A percentile compares a stretch with the other conserved stretches of the same genome.
phyloP scores from a whole-genome alignment of 2,113 vertebrate species.

The Clarias batrachus region DNA sequence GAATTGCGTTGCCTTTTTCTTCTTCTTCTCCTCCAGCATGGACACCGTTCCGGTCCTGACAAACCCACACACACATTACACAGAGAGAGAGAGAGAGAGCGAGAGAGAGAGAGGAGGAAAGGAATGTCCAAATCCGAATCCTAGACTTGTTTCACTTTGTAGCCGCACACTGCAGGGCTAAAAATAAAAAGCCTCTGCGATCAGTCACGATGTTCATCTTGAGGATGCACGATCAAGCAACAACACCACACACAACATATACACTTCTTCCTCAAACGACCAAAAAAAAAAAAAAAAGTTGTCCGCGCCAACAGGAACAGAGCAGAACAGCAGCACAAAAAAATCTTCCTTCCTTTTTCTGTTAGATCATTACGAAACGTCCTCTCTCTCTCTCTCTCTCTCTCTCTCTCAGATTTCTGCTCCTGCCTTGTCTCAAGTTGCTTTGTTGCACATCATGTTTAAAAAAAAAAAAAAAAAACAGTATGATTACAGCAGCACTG shows the following conservation, averaged over 20 bases:
- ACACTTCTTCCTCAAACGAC: conserved; percentile 44
- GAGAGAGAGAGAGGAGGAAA: conserved; percentile 45
- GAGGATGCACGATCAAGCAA: conserved; percentile 23
- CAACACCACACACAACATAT: conserved; percentile 48
- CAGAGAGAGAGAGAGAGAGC: not conserved
- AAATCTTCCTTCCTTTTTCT: conserved; percentile 75
- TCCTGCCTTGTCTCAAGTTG: not conserved
- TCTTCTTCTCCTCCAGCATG: not conserved
- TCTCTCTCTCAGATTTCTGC: not conserved
- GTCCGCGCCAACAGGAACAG: conserved; percentile 66
- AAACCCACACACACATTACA: not conserved
- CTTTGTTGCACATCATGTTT: not conserved
- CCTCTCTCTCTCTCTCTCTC: conserved; percentile 46
- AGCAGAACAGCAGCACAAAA: conserved; percentile 55
- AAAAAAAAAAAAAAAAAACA: not conserved
- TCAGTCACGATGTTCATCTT: conserved; percentile 47
- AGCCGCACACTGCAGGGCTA: conserved; percentile 54
- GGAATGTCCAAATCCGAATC: conserved; percentile 66
- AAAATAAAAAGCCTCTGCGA: conserved; percentile 55
- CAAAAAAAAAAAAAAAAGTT: conserved; percentile 55
- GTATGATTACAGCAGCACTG: not conserved
- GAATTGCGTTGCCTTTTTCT: conserved; percentile 9
- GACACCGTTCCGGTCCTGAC: conserved; percentile 20
- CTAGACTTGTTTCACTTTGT: conserved; percentile 60
- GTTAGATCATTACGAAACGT: conserved; percentile 75